phyloP scores from a whole-genome alignment of 2,113 vertebrate species.

The Xyliphius kryptos region DNA sequence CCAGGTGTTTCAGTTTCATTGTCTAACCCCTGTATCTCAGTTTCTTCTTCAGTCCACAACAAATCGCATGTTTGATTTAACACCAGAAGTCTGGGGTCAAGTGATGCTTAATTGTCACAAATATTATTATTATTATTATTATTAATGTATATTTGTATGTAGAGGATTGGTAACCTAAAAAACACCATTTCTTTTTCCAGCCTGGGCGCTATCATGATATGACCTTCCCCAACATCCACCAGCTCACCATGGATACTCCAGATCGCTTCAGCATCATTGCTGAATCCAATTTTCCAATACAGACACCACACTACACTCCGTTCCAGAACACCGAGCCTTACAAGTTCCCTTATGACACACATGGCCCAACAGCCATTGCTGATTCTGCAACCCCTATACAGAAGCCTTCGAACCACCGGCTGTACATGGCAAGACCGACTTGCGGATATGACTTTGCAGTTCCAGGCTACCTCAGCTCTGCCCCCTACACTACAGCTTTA shows the following conservation, averaged over 20 bases:
- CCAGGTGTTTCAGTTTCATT: no score
- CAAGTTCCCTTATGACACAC: constrained; percentile 64
- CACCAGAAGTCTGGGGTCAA: no score
- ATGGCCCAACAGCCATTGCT: constrained; percentile 60
- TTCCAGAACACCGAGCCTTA: constrained; percentile 72
- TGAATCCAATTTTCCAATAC: constrained; percentile 62
- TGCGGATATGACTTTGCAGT: constrained; percentile 75
- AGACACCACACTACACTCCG: constrained; percentile 63
- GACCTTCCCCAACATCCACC: constrained; percentile 53
- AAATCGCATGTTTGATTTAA: no score
- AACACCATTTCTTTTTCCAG: no score
- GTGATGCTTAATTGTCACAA: no score
- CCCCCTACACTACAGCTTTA: constrained; percentile 60
- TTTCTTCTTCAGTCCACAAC: no score
- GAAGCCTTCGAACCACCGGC: constrained; percentile 71
- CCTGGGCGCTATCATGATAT: constrained; percentile 57
- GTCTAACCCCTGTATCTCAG: no score
- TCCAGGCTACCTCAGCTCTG: constrained; percentile 65
- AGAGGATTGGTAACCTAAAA: no score
- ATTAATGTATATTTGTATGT: no score
- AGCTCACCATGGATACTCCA: constrained; percentile 64
- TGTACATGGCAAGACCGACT: constrained; percentile 68
- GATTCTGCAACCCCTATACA: constrained; percentile 63
- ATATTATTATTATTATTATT: no score
- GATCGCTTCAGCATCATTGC: constrained; percentile 65